These are phyloP conservation scores for Drosophila anomalipes DNA, from an alignment of 2,888 invertebrate genomes.

Conservation along the genomic window DNA sequence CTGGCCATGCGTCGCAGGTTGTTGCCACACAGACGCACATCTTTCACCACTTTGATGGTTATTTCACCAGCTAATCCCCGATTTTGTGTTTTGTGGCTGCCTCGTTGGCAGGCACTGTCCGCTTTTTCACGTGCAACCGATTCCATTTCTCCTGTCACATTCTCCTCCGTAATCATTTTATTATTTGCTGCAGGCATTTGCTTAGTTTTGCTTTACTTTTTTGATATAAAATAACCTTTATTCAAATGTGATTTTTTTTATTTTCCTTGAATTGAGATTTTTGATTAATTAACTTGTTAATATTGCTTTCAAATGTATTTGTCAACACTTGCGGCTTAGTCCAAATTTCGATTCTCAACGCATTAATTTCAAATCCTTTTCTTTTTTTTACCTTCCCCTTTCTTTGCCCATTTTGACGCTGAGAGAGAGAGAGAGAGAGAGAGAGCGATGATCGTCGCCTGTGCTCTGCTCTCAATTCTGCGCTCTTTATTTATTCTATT, in stretches of 20 bases:
- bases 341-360: too few relatives aligned
- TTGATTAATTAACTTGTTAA: constrained; percentile 10
- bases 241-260: neutral
- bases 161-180: constrained; percentile 68
- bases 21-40: constrained; percentile 77
- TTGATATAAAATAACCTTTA: constrained; percentile 37
- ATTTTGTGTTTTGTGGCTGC: constrained; percentile 85
- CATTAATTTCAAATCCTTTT: constrained; percentile 1
- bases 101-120: constrained; percentile 70
- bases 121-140: constrained; percentile 77
- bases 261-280: constrained; percentile 20
- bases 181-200: constrained; percentile 72
- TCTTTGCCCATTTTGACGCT: neutral
- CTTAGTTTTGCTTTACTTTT: constrained; percentile 12
- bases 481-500: neutral
- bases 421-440: neutral
- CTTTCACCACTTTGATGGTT: constrained; percentile 73
- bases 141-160: constrained; percentile 74
- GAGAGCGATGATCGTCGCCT: constrained; percentile 18
- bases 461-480: neutral
- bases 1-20: too few relatives aligned
- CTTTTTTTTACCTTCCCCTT: too few relatives aligned
- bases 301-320: constrained; percentile 27
- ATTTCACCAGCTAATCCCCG: constrained; percentile 83
- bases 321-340: constrained; percentile 53